Percentiles rank a stretch among this genome's conserved stretches.
Evolutionary conservation across 1,140 invertebrate genomes (phyloP).

Genomic region (Semibalanus balanoides): DNA sequence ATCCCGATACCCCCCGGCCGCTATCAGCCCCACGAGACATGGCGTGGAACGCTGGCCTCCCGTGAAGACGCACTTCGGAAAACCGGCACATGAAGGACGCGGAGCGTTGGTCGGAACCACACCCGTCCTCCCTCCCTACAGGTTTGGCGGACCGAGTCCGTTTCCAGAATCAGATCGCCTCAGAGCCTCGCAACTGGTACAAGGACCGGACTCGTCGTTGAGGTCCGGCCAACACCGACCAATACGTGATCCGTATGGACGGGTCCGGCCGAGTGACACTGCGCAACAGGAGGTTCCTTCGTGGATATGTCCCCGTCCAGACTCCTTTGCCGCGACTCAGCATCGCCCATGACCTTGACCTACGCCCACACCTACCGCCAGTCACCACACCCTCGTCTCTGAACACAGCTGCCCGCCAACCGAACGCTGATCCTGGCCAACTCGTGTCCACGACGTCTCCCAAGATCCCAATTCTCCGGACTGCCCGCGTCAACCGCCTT

Average conservation of each 20-base stretch:
- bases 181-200: conserved; percentile 8
- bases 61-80: neutral
- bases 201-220: conserved; percentile 8
- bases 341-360: too few species aligned
- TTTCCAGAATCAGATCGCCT: conserved; percentile 8
- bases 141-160: neutral
- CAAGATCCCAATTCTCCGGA: too few species aligned
- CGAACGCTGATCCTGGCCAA: too few species aligned
- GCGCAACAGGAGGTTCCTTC: conserved; percentile 11
- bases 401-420: too few species aligned
- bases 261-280: conserved; percentile 9
- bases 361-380: too few species aligned
- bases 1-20: neutral
- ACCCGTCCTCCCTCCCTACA: neutral
- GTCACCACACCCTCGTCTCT: too few species aligned
- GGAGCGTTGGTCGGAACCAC: conserved; percentile 4
- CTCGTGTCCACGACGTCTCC: too few species aligned
- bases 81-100: neutral
- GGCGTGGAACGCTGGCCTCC: neutral
- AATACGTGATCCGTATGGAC: conserved; percentile 8
- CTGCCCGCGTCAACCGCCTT: too few species aligned
- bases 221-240: conserved; percentile 10
- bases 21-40: neutral
- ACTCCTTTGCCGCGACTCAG: too few species aligned
- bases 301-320: neutral